A percentile compares a stretch with the other conserved stretches of the same genome.
Conservation (phyloP, 2,113 vertebrate species). For the Actinemys pallida region DNA sequence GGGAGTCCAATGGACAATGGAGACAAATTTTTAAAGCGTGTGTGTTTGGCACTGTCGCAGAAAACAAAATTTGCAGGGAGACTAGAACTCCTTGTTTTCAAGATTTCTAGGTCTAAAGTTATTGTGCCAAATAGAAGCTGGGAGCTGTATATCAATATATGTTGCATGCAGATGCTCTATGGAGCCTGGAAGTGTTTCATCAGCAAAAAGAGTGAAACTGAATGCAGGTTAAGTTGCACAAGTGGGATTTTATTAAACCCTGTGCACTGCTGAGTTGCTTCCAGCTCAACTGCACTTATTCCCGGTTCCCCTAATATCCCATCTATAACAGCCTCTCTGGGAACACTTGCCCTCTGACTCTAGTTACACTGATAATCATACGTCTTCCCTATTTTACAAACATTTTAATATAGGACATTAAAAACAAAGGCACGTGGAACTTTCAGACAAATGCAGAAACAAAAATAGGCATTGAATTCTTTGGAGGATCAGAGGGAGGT, state of each 20-base stretch:
- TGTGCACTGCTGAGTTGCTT: background rate
- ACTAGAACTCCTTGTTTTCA: background rate
- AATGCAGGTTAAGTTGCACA: background rate
- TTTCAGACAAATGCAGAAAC: background rate
- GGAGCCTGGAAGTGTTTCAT: background rate
- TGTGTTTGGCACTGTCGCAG: background rate
- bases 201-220: background rate
- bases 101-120: background rate
- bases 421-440: background rate
- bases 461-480: background rate
- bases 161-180: background rate
- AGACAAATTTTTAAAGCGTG: background rate
- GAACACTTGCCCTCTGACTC: background rate
- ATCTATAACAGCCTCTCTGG: background rate
- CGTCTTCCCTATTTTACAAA: background rate
- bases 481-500: slow-evolving; percentile 18
- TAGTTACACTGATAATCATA: background rate
- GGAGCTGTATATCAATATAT: background rate
- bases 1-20: background rate
- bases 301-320: background rate
- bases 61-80: background rate
- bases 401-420: background rate
- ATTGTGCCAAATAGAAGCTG: background rate
- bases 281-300: background rate
- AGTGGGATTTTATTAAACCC: background rate